A percentile compares a stretch with the other conserved stretches of the same genome.
Evolutionary conservation across 2,797 vertebrate species (phyloP).

Genomic region (Hoplostethus mediterraneus): DNA sequence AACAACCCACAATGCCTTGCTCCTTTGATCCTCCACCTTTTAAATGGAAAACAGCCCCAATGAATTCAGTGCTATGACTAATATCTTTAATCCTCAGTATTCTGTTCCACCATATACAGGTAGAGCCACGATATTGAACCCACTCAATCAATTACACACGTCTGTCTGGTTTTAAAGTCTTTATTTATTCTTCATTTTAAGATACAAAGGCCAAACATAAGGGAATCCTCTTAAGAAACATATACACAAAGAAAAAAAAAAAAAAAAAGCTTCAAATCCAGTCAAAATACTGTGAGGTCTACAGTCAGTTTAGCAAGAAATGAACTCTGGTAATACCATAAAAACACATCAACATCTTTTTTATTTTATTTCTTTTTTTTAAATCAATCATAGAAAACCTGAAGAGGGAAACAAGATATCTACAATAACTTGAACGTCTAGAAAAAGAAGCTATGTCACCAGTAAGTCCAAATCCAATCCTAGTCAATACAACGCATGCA

Average conservation of each 20-base stretch:
- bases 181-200: conserved; percentile 74
- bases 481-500: conserved; percentile 60
- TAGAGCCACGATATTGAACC: conserved; percentile 16
- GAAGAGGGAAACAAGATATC: conserved; percentile 51
- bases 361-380: conserved; percentile 12
- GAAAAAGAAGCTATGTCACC: conserved; percentile 42
- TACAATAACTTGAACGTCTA: conserved; percentile 42
- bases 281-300: conserved; percentile 57
- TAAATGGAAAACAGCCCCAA: conserved; percentile 75
- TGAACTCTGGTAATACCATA: conserved; percentile 51
- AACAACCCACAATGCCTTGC: conserved; percentile 48
- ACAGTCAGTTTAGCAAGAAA: conserved; percentile 59
- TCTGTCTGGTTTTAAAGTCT: conserved; percentile 46
- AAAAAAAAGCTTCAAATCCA: conserved; percentile 50
- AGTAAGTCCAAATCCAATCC: conserved; percentile 30
- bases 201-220: conserved; percentile 76
- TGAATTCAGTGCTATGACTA: conserved; percentile 56
- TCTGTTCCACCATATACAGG: background rate
- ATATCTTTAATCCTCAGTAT: conserved; percentile 6
- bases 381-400: conserved; percentile 65
- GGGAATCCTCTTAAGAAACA: conserved; percentile 68
- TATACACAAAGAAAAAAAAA: conserved; percentile 61
- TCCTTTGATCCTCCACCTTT: conserved; percentile 76
- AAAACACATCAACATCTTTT: conserved; percentile 45
- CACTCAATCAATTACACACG: conserved; percentile 36